phyloP scores from a whole-genome alignment of 2,888 invertebrate genomes.

The Campopleginae sp. region DNA sequence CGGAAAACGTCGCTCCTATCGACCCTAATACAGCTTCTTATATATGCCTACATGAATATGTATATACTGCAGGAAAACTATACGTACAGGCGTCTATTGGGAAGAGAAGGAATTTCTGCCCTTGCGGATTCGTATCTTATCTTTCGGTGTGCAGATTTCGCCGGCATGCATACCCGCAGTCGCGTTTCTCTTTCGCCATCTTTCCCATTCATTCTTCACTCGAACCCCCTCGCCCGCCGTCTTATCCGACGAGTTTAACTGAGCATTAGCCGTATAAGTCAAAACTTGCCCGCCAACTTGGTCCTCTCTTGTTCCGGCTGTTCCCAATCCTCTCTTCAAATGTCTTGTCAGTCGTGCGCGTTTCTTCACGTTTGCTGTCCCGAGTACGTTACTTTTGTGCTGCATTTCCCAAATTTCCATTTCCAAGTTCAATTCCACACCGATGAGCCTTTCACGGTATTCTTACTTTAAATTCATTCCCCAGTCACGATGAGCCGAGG shows the following conservation, averaged over 20 bases:
- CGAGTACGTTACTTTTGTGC: constrained; percentile 44
- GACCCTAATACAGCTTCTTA: constrained; percentile 35
- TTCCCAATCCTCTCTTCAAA: constrained; percentile 54
- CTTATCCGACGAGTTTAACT: constrained; percentile 75
- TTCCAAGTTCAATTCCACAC: constrained; percentile 52
- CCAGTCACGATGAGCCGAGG: constrained; percentile 1
- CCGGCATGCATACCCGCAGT: constrained; percentile 9
- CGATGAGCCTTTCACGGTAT: constrained; percentile 27
- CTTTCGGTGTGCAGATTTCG: constrained; percentile 25
- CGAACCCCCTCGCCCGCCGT: constrained; percentile 37
- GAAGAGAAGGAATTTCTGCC: constrained; percentile 13
- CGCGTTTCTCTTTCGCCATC: constrained; percentile 35
- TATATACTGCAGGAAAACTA: constrained; percentile 24
- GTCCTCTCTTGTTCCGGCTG: constrained; percentile 63
- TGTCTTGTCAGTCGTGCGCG: constrained; percentile 67
- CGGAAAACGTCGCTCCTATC: constrained; percentile 48
- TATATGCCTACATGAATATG: constrained; percentile 38
- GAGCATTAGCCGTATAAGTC: constrained; percentile 80
- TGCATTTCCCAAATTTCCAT: constrained; percentile 60
- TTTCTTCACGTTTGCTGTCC: constrained; percentile 68
- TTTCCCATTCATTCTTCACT: constrained; percentile 43
- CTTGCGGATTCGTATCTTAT: constrained; percentile 44
- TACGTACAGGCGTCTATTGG: background rate
- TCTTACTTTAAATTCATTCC: constrained; percentile 35
- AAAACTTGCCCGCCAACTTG: constrained; percentile 79